Evolutionary conservation across 92 coral and sea anemone species (phyloP), one percentile per base, ranked within the genome.

Genomic region (Porites lobata): DNA sequence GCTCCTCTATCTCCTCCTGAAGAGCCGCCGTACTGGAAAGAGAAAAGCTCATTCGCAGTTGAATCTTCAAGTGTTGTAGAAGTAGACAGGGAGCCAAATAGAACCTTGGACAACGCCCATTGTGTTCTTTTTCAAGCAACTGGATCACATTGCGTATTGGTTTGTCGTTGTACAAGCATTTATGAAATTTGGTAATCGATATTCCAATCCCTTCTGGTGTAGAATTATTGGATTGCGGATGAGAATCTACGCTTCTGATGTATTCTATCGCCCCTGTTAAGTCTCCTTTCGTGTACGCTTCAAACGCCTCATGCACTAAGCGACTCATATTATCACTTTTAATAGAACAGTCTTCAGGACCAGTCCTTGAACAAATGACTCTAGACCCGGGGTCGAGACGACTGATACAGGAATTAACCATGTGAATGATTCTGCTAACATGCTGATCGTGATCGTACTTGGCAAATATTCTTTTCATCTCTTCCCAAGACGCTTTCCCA

Each of bases 161-260:
- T 58, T 20, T 43, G 79, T 87, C 91, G 15, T 76, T 56, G 65
- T 53, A 67, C 21, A 87, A 76, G 20, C 76, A 17, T 59, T 29
- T 53, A n/a, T 87, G 91, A n/a, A 70, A 75, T 75, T 80, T 87
- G 11, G 91, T 87, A 38, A 83, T 63, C 8, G 87, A 67, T 21
- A 83, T 61, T 67, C 87, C 87, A 72, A 83, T 67, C 10, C 87
- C 87, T 5, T 83, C 78, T 72, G 57, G 19, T 14, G 87, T 73
- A 38, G 4, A 38, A n/a, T 57, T 15, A 22, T 1, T 7, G 7
- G 79, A 7, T 14, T 56, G 79, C 13, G 43, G 50, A 76, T 56
- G 66, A 15, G 50, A 76, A 47, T n/a, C 72, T 84, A 73, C 79
- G 9, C n/a, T 43, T 62, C 81, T 67, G 10, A 84, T 58, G 72